Evolutionary conservation across 2,888 invertebrate genomes (phyloP).

Genomic region (Nowickia ferox): DNA sequence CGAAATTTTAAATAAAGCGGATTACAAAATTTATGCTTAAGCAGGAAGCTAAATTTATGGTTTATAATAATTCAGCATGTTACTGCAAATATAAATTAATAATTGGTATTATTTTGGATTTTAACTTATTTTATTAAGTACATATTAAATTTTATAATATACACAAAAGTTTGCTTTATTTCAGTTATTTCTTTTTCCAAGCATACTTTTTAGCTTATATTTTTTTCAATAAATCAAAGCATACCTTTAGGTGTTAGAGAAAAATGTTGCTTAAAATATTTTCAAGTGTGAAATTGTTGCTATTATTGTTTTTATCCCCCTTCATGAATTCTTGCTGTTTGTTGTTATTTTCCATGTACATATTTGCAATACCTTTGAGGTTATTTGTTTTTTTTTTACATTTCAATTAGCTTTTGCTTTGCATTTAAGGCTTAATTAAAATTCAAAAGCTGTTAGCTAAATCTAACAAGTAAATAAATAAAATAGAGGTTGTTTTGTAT

Average conservation of each 20-base stretch:
- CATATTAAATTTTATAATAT: slow-evolving; percentile 24
- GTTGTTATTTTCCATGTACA: slow-evolving; percentile 1
- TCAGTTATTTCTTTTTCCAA: slow-evolving; percentile 7
- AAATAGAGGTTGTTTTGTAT: slow-evolving; percentile 22
- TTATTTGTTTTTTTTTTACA: slow-evolving; percentile 33
- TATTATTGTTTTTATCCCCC: slow-evolving; percentile 47
- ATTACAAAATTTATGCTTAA: neutral
- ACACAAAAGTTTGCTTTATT: neutral
- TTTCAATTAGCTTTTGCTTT: slow-evolving; percentile 69
- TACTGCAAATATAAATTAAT: neutral
- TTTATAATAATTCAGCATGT: neutral
- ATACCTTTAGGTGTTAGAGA: slow-evolving; percentile 66
- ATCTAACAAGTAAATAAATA: slow-evolving; percentile 23
- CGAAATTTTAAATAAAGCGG: slow-evolving; percentile 40
- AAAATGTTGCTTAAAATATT: slow-evolving; percentile 53
- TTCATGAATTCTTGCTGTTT: slow-evolving; percentile 31
- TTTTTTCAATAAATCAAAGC: slow-evolving; percentile 60
- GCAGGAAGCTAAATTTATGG: neutral
- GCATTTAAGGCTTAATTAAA: slow-evolving; percentile 65
- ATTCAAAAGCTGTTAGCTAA: slow-evolving; percentile 48
- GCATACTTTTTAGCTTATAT: slow-evolving; percentile 48
- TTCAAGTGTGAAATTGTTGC: slow-evolving; percentile 48
- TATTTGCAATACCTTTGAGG: slow-evolving; percentile 60
- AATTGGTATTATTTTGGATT: too few species aligned
- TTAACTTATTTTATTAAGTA: neutral